Conservation (phyloP, 2,888 invertebrate genomes). For the Eupithecia centaureata region DNA sequence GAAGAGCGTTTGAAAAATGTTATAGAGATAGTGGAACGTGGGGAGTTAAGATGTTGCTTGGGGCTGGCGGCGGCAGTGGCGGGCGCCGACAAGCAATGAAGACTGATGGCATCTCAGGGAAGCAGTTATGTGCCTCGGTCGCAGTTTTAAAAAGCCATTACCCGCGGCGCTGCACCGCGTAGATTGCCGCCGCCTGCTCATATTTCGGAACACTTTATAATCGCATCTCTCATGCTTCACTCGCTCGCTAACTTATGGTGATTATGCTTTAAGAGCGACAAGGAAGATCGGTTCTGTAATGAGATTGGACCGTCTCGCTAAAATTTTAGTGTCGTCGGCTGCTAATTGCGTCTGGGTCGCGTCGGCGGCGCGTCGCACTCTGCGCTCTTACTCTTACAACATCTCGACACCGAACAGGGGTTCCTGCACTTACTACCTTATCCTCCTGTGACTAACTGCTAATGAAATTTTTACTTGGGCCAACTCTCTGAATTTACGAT, state of each 20-base stretch:
- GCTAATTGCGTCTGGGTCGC: constrained; percentile 78
- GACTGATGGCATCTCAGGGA: constrained; percentile 82
- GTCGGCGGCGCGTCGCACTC: constrained; percentile 45
- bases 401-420: constrained; percentile 36
- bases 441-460: constrained; percentile 61
- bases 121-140: constrained; percentile 84
- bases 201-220: constrained; percentile 84
- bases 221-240: constrained; percentile 82
- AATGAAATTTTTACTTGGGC: constrained; percentile 62
- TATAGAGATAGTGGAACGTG: constrained; percentile 65
- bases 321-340: constrained; percentile 81
- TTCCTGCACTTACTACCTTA: constrained; percentile 52
- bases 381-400: constrained; percentile 41
- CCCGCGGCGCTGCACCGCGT: constrained; percentile 79
- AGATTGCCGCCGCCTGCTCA: constrained; percentile 74
- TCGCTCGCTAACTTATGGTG: constrained; percentile 83
- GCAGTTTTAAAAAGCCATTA: constrained; percentile 85
- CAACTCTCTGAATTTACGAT: constrained; percentile 53
- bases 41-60: constrained; percentile 75
- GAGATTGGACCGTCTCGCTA: constrained; percentile 82
- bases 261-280: constrained; percentile 83
- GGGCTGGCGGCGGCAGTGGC: constrained; percentile 59
- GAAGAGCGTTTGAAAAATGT: constrained; percentile 65
- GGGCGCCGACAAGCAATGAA: constrained; percentile 84
- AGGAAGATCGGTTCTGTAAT: constrained; percentile 82